A percentile compares a stretch with the other conserved stretches of the same genome.
Conservation (phyloP, 2,113 vertebrate species). For the Ardeotis arabs region DNA sequence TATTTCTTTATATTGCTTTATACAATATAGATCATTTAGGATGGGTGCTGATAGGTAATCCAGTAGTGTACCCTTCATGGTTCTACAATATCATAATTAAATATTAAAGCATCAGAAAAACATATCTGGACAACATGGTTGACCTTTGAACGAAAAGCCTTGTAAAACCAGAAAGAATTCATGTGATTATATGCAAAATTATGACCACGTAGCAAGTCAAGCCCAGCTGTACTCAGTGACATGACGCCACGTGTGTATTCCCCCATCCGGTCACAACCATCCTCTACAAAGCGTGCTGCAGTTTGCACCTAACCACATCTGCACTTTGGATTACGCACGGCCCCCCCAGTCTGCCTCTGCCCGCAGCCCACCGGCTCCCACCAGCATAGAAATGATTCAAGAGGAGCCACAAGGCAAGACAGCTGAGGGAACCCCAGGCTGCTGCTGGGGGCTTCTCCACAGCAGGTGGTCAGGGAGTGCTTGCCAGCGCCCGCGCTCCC, state of each 20-base stretch:
- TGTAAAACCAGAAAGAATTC: background rate
- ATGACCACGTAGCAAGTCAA: background rate
- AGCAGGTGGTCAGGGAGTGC: accelerated
- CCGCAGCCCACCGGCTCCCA: background rate
- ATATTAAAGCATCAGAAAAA: background rate
- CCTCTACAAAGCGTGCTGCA: accelerated
- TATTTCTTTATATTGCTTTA: constrained; percentile 11
- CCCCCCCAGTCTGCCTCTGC: background rate
- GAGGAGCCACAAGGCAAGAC: background rate
- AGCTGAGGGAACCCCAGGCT: background rate
- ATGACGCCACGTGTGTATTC: background rate
- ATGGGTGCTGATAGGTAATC: background rate
- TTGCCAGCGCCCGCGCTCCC: background rate
- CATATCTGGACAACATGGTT: background rate
- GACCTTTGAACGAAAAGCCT: constrained; percentile 16
- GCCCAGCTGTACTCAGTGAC: background rate
- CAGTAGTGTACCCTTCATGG: background rate
- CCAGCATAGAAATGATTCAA: background rate
- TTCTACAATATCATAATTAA: background rate
- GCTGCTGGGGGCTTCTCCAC: background rate
- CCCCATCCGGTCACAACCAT: background rate
- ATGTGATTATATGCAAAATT: background rate
- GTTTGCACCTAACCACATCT: background rate
- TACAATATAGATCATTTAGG: background rate
- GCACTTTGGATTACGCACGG: background rate